phyloP scores from a whole-genome alignment of 2,888 invertebrate genomes.

The Ariolimax columbianus region DNA sequence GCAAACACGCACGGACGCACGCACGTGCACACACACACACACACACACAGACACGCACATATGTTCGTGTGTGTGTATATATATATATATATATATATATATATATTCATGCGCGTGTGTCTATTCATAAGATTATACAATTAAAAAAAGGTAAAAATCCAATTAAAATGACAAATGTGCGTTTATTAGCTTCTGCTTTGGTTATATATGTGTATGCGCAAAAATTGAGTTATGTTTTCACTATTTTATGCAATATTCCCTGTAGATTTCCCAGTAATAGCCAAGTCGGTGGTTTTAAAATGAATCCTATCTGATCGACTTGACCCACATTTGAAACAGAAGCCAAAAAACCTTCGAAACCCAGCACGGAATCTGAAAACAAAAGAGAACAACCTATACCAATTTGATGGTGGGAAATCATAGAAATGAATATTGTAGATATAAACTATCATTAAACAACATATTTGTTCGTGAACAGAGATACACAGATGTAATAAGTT shows the following conservation, averaged over 20 bases:
- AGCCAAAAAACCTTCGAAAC: conserved; percentile 93
- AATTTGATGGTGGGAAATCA: not conserved
- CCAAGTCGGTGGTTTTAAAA: conserved; percentile 12
- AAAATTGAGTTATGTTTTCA: not conserved
- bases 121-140: not conserved
- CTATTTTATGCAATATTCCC: not conserved
- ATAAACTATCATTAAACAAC: too few species aligned
- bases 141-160: too few species aligned
- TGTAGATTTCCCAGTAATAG: not conserved
- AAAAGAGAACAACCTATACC: not conserved
- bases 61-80: too few species aligned
- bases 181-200: too few species aligned
- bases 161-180: too few species aligned
- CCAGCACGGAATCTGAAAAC: conserved; percentile 90
- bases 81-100: too few species aligned
- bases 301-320: not conserved
- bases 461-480: too few species aligned
- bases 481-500: too few species aligned
- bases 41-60: not conserved
- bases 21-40: too few species aligned
- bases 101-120: not conserved
- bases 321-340: conserved; percentile 81
- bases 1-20: too few species aligned
- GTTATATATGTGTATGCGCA: too few species aligned
- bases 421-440: not conserved